A percentile compares a stretch with the other conserved stretches of the same genome.
phyloP scores from a whole-genome alignment of 1,140 invertebrate species.

The Zaprionus capensis region DNA sequence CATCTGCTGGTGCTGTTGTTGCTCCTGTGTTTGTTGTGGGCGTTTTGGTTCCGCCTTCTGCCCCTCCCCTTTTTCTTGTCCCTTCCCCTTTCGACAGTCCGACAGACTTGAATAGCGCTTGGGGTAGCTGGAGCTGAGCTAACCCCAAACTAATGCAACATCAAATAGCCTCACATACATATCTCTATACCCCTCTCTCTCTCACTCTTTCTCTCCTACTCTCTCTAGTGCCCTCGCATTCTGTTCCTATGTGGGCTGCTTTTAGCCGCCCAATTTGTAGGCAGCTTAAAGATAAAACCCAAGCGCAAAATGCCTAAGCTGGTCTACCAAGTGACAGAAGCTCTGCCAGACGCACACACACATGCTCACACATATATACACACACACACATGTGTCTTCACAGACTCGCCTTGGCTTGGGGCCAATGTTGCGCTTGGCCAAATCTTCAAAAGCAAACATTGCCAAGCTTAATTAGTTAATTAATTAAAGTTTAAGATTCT shows the following conservation, averaged over 20 bases:
- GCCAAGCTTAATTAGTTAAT: neutral
- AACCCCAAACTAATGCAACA: conserved; percentile 47
- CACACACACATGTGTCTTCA: neutral
- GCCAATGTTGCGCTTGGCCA: neutral
- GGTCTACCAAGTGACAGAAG: conserved; percentile 32
- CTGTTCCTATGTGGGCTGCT: conserved; percentile 18
- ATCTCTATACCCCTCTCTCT: neutral
- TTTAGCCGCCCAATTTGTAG: conserved; percentile 50
- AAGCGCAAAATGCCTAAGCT: conserved; percentile 32
- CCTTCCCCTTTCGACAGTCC: neutral
- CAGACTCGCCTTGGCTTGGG: neutral
- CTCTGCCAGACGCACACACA: conserved; percentile 6
- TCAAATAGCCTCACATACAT: conserved; percentile 41
- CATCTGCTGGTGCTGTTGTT: conserved; percentile 29
- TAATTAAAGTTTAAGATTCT: neutral
- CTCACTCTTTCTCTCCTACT: neutral
- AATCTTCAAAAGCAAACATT: neutral
- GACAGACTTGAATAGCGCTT: conserved; percentile 11
- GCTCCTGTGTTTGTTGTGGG: conserved; percentile 18
- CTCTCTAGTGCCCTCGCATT: neutral
- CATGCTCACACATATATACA: neutral
- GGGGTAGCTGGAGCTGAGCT: conserved; percentile 21
- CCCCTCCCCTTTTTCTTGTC: neutral
- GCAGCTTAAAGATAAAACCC: conserved; percentile 53
- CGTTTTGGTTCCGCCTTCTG: neutral